Conservation (phyloP, 1,140 invertebrate species). For the Drosophila kepulauana region DNA sequence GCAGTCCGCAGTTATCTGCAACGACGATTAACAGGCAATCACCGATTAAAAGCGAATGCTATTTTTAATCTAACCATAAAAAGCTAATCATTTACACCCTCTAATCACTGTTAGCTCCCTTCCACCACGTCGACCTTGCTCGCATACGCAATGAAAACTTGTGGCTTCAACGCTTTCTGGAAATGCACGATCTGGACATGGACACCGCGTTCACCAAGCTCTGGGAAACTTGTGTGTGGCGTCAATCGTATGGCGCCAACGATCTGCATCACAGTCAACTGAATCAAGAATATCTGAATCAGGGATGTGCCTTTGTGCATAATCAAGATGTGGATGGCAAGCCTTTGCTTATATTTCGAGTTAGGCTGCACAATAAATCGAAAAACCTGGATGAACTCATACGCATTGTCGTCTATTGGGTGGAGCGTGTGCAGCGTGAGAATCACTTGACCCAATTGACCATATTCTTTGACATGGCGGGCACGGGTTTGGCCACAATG, state of each 20-base stretch:
- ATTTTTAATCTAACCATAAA: not conserved
- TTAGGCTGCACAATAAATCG: slow-evolving; percentile 90
- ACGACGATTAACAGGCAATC: not conserved
- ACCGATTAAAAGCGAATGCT: not conserved
- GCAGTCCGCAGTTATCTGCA: not conserved
- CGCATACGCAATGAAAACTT: slow-evolving; percentile 88
- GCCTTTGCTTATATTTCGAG: slow-evolving; percentile 90
- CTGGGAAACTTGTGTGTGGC: slow-evolving; percentile 93
- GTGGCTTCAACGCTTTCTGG: slow-evolving; percentile 90
- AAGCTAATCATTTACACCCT: not conserved
- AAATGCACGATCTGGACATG: slow-evolving; percentile 89
- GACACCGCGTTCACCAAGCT: slow-evolving; percentile 90
- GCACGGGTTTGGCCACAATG: slow-evolving; percentile 93
- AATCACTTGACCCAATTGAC: slow-evolving; percentile 92
- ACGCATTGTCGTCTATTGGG: slow-evolving; percentile 94
- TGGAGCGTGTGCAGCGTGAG: slow-evolving; percentile 93
- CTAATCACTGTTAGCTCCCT: slow-evolving; percentile 48
- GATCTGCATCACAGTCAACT: slow-evolving; percentile 90
- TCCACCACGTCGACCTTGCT: slow-evolving; percentile 89
- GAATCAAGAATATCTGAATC: slow-evolving; percentile 90
- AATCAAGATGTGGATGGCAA: slow-evolving; percentile 93
- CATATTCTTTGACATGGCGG: slow-evolving; percentile 95
- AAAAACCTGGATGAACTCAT: slow-evolving; percentile 91
- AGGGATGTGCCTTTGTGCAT: slow-evolving; percentile 91
- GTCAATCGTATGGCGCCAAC: slow-evolving; percentile 92